A percentile compares a stretch with the other conserved stretches of the same genome.
These are phyloP conservation scores for Myotis lucifugus DNA, from an alignment of 2,113 vertebrate genomes.

Conservation along the genomic window DNA sequence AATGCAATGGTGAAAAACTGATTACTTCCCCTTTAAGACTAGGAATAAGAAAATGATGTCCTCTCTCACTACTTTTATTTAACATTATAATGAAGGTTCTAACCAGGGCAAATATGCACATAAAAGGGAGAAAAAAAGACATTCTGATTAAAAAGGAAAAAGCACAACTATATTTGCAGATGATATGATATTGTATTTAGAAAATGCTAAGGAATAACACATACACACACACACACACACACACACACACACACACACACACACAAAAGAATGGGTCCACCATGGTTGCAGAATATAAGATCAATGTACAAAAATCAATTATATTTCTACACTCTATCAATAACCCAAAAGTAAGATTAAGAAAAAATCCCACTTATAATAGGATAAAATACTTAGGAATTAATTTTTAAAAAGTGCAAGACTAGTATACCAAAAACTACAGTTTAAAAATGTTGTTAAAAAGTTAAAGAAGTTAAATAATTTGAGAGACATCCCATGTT, in stretches of 20 bases:
- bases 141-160: not conserved
- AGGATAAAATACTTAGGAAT: not conserved
- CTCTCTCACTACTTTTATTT: not conserved
- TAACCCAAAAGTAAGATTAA: not conserved
- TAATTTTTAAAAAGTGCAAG: not conserved
- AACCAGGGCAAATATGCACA: not conserved
- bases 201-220: not conserved
- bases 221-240: not conserved
- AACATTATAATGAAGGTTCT: not conserved
- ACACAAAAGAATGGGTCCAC: not conserved
- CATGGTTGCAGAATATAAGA: not conserved
- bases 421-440: not conserved
- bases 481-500: not conserved
- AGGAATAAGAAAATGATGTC: not conserved
- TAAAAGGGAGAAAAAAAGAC: not conserved
- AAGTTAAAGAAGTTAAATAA: constrained; percentile 5
- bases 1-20: not conserved
- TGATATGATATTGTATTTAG: not conserved
- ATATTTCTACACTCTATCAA: not conserved
- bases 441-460: not conserved
- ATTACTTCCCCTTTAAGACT: not conserved
- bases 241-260: not conserved
- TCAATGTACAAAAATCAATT: not conserved
- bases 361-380: not conserved
- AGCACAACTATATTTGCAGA: not conserved